Percentiles rank a stretch among this genome's conserved stretches.
These are phyloP conservation scores for Listronotus oregonensis DNA, from an alignment of 1,140 invertebrate genomes.

Conservation along the genomic window DNA sequence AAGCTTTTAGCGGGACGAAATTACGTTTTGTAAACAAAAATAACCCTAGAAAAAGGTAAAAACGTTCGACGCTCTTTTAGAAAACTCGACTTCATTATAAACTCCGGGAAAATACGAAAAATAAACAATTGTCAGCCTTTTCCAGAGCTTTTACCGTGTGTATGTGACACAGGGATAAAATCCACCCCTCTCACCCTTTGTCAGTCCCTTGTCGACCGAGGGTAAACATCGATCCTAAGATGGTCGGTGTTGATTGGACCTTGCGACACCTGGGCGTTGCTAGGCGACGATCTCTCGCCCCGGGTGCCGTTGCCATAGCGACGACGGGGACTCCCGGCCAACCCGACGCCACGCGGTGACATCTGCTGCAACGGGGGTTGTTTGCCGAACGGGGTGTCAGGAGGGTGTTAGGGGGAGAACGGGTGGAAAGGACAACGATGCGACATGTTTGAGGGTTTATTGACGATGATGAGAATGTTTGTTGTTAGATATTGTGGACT, in stretches of 20 bases:
- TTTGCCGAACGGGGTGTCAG: slow-evolving; percentile 12
- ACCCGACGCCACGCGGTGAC: slow-evolving; percentile 26
- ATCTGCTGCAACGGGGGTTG: slow-evolving; percentile 25
- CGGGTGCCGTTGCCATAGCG: slow-evolving; percentile 27
- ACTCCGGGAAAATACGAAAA: slow-evolving; percentile 18
- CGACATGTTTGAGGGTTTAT: slow-evolving; percentile 1
- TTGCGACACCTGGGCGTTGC: slow-evolving; percentile 55
- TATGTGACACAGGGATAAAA: slow-evolving; percentile 21
- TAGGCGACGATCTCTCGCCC: slow-evolving; percentile 46
- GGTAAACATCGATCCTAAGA: slow-evolving; percentile 56
- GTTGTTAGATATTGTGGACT: slow-evolving; percentile 1
- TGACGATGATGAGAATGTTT: slow-evolving; percentile 14
- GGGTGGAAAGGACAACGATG: background rate
- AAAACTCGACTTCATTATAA: slow-evolving; percentile 5
- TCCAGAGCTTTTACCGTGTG: slow-evolving; percentile 2
- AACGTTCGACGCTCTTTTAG: no score
- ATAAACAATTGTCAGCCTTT: slow-evolving; percentile 12
- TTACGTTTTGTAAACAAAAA: no score
- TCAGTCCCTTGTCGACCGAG: slow-evolving; percentile 11
- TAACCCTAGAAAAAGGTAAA: no score
- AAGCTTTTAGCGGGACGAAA: no score
- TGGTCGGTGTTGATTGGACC: slow-evolving; percentile 55
- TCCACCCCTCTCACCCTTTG: background rate
- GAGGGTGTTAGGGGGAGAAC: background rate
- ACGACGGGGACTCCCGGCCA: slow-evolving; percentile 15